Percentiles rank a stretch among this genome's conserved stretches.
Evolutionary conservation across 2,113 vertebrate species (phyloP).

Genomic region (Lethenteron camtschaticum): DNA sequence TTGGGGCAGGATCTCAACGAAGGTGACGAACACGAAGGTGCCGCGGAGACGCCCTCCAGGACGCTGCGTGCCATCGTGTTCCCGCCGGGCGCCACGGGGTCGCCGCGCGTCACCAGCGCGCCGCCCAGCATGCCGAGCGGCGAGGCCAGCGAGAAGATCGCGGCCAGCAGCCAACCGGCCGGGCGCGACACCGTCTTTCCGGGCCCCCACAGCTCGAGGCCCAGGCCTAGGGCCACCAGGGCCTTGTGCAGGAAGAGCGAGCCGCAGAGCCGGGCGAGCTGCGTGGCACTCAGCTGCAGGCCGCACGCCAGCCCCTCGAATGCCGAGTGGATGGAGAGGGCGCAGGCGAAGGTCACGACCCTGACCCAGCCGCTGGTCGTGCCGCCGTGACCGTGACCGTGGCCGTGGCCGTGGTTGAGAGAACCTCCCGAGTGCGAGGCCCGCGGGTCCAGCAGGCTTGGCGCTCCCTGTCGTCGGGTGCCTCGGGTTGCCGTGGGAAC

Average conservation of each 20-base stretch:
- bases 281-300: conserved; percentile 33
- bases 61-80: conserved; percentile 32
- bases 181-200: conserved; percentile 21
- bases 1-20: conserved; percentile 57
- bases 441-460: conserved; percentile 17
- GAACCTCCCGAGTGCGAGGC: conserved; percentile 11
- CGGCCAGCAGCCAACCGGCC: conserved; percentile 29
- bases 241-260: conserved; percentile 60
- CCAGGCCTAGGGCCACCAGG: conserved; percentile 54
- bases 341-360: conserved; percentile 49
- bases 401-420: conserved; percentile 13
- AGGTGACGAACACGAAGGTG: conserved; percentile 63
- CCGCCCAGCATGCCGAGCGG: conserved; percentile 41
- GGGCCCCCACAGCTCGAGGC: conserved; percentile 30
- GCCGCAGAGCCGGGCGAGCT: conserved; percentile 25
- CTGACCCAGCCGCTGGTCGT: conserved; percentile 19
- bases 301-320: conserved; percentile 66
- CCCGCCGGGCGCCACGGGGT: conserved; percentile 13
- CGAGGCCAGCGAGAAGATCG: conserved; percentile 40
- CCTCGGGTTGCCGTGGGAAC: conserved; percentile 16
- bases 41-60: conserved; percentile 46
- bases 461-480: not conserved
- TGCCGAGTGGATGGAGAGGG: conserved; percentile 52
- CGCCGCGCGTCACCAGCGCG: conserved; percentile 30
- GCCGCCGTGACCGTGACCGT: not conserved